Percentiles rank a stretch among this genome's conserved stretches.
These are phyloP conservation scores for Spea hammondii DNA, from an alignment of 2,797 vertebrate genomes.

Conservation along the genomic window DNA sequence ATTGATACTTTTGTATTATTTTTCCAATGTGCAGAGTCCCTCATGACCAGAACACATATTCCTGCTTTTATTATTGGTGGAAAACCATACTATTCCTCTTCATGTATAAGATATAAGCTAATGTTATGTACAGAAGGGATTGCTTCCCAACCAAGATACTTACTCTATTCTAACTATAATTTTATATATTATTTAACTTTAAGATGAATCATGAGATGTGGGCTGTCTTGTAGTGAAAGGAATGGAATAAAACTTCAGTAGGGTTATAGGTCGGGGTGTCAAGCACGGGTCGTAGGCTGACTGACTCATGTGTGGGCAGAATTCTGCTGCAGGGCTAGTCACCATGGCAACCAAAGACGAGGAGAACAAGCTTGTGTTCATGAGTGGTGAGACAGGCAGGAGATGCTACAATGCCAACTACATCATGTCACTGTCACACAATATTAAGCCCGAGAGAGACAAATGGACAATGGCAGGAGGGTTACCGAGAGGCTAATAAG, in stretches of 20 bases:
- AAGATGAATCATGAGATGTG: constrained; percentile 34
- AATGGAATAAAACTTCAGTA: background rate
- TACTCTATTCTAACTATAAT: background rate
- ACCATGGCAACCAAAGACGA: constrained; percentile 28
- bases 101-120: no score
- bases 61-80: no score
- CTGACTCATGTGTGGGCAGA: constrained; percentile 41
- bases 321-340: constrained; percentile 34
- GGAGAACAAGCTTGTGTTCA: constrained; percentile 33
- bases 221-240: background rate
- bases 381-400: constrained; percentile 29
- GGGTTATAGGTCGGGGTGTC: constrained; percentile 19
- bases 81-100: no score
- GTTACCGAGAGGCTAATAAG: constrained; percentile 2
- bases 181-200: background rate
- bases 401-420: constrained; percentile 13
- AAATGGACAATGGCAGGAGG: constrained; percentile 15
- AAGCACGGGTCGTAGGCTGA: constrained; percentile 26
- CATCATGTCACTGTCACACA: constrained; percentile 32
- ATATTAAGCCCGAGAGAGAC: constrained; percentile 22
- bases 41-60: no score
- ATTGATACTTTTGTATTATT: no score
- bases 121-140: no score
- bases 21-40: no score
- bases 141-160: background rate